Evolutionary conservation across 2,888 invertebrate species (phyloP), one percentile per base, ranked within the genome.

Genomic region (Stramonita haemastoma): DNA sequence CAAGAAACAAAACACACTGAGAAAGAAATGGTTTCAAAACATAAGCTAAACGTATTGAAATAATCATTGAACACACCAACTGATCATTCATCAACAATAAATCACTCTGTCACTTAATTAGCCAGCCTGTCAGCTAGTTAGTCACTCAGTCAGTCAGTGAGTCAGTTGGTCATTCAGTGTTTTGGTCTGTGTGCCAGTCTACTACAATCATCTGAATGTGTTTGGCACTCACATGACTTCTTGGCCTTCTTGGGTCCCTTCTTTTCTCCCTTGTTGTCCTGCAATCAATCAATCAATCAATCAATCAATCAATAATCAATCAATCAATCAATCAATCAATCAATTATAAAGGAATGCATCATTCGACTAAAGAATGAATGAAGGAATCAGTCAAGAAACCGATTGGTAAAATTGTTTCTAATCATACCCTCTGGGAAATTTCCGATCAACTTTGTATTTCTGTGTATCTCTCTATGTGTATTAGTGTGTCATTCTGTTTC

Each of bases 261-360:
- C 29, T 26, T 66, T 66, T 66, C 5, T 66, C 22, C 22, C 66
- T 26, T 2, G n/a, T n/a, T n/a, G n/a, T 73, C n/a, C 73, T 26
- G 26, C n/a, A n/a, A 73, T 22, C 73, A 73, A 73, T 22, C 46
- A 46, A 77, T 77, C 73, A 77, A 77, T 66, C 66, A 66, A 66
- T 66, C 13, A 66, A 66, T 66, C 66, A 66, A 66, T 66, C 66
- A 66, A 66, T 66, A 66, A 66, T 66, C 66, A 66, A 26, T n/a
- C 73, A 29, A 73, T 73, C n/a, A 73, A 73, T 73, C 29, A 73
- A 73, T n/a, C 73, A 73, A 73, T 73, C 6, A n/a, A 73, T 73
- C n/a, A 29, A 73, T n/a, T n/a, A 73, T 5, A 11, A 13, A 5
- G 5, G 8, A 73, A 46, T 73, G n/a, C 13, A 5, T n/a, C n/a